Percentiles rank a stretch among this genome's conserved stretches.
Evolutionary conservation across 2,888 invertebrate genomes (phyloP).

Genomic region (Eretmocerus hayati): DNA sequence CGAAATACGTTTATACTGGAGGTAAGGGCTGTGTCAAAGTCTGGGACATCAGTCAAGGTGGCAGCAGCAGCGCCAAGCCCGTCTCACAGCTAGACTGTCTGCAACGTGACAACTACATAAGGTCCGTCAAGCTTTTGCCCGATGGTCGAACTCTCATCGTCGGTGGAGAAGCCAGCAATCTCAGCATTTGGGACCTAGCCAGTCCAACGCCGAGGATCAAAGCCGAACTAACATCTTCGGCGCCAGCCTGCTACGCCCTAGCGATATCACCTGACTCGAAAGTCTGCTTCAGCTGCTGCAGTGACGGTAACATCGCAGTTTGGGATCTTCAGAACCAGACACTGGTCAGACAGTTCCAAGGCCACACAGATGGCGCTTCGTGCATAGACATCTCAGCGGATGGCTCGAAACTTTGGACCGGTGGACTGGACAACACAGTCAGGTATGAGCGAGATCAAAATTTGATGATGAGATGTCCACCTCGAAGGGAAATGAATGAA

Average conservation of each 20-base stretch:
- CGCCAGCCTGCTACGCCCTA: constrained; percentile 95
- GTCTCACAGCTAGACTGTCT: constrained; percentile 88
- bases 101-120: constrained; percentile 90
- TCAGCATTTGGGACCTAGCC: constrained; percentile 93
- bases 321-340: constrained; percentile 94
- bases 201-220: constrained; percentile 86
- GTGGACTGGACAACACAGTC: constrained; percentile 90
- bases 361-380: constrained; percentile 91
- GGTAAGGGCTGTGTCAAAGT: constrained; percentile 97
- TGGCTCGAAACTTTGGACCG: constrained; percentile 90
- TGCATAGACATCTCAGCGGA: constrained; percentile 93
- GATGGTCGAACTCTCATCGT: constrained; percentile 92
- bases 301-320: constrained; percentile 93
- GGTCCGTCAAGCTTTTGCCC: constrained; percentile 83
- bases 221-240: constrained; percentile 87
- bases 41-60: constrained; percentile 91
- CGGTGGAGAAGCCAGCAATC: constrained; percentile 90
- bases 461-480: no score
- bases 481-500: no score
- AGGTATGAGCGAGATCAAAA: constrained; percentile 43
- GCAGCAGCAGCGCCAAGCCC: constrained; percentile 71
- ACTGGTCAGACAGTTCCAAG: constrained; percentile 80
- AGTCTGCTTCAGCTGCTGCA: constrained; percentile 95
- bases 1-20: constrained; percentile 93
- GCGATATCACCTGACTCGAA: constrained; percentile 94